Base-by-base conservation (phyloP, 2,113 vertebrate genomes). In the Camelus bactrianus region DNA sequence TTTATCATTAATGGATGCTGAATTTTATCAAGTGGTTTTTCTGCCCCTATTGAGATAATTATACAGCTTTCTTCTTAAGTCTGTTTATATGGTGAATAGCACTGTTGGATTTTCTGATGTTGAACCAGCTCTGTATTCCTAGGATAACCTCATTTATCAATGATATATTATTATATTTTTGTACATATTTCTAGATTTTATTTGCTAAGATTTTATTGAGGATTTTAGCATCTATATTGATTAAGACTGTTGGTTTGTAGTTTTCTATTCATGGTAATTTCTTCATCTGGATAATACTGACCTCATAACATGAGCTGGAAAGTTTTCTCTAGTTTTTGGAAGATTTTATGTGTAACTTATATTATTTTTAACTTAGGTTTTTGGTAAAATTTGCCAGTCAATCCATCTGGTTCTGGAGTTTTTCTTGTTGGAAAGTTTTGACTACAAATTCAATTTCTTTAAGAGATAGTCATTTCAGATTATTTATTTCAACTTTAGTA, bases 381-480 rank as follows among this genome's bases (percentile, higher is more conserved):
- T 92, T 80, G 90, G 58, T 90, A 46, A 48, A 72, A 48, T 76
- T 50, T 88, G 30, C 70, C 15, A 84, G 9, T 70, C 6, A 73
- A 26, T 73, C 50, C 76, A 80, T 88, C 62, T 84, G 76, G 38
- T 67, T 11, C 15, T 72, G 20, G 38, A 84, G 7, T 46, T 95
- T 96, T 87, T 38, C 62, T 84, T 95, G 38, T 91, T 88, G 73
- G 84, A 65, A 96, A 93, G 24, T 84, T 93, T 94, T 72, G 82
- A 65, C 30, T 87, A 50, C 15, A 69, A 56, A 81, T 73, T 72
- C 12, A 84, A 48, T 84, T 80, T 96, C 50, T 89, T 84, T 76
- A 28, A 89, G 46, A 69, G 15, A 60, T 70, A 52, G 30, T 56
- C 72, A 84, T 24, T 70, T 87, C 22, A 89, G n/a, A 26, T 86